These are phyloP conservation scores for Mythimna albipuncta DNA, from an alignment of 2,888 invertebrate species.

Conservation along the genomic window DNA sequence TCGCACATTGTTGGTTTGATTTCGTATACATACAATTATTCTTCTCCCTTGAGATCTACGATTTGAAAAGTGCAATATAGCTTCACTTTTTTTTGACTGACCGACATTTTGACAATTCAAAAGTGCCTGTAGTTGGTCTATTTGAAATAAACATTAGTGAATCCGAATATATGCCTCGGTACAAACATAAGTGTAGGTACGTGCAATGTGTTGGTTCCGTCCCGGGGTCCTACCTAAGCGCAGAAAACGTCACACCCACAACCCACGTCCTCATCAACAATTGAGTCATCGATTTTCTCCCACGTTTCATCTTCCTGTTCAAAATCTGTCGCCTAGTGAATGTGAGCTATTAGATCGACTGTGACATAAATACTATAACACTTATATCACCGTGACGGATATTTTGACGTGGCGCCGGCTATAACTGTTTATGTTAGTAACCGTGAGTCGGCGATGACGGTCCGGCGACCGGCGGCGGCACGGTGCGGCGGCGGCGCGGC, in stretches of 20 bases:
- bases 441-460: slow-evolving; percentile 57
- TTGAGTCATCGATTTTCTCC: slow-evolving; percentile 16
- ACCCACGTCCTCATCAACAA: slow-evolving; percentile 3
- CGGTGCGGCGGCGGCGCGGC: slow-evolving; percentile 54
- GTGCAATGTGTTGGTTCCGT: slow-evolving; percentile 4
- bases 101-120: too few relatives aligned
- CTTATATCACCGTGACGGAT: slow-evolving; percentile 55
- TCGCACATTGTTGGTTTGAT: neutral
- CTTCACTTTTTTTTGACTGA: too few relatives aligned
- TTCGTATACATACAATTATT: too few relatives aligned
- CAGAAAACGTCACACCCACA: neutral
- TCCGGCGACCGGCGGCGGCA: slow-evolving; percentile 47
- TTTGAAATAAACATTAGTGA: too few relatives aligned
- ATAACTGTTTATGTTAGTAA: slow-evolving; percentile 57
- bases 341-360: slow-evolving; percentile 44
- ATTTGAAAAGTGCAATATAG: too few relatives aligned
- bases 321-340: slow-evolving; percentile 16
- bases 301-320: neutral
- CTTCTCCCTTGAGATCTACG: too few relatives aligned
- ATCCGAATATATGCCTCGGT: neutral
- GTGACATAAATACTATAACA: slow-evolving; percentile 62
- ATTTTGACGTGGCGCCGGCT: slow-evolving; percentile 64
- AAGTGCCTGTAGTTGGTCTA: too few relatives aligned
- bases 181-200: neutral
- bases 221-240: neutral